Evolutionary conservation across 2,797 vertebrate species (phyloP).

Genomic region (Malurus splendens): DNA sequence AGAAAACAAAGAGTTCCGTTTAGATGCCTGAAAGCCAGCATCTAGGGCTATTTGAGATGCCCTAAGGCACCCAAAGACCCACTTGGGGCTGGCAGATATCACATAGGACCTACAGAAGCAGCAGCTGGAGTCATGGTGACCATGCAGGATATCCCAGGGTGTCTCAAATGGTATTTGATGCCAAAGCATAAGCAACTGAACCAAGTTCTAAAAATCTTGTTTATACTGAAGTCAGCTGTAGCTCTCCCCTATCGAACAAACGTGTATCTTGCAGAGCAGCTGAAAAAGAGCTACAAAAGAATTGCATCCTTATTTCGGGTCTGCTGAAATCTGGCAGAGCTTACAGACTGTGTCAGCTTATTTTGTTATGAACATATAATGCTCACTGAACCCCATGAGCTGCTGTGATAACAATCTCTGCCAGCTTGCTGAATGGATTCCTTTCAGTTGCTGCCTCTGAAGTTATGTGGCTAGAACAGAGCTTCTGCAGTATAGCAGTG

Average conservation of each 20-base stretch:
- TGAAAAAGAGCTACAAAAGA: conserved; percentile 14
- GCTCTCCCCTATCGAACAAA: not conserved
- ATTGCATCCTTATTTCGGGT: not conserved
- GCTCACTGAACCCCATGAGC: conserved; percentile 34
- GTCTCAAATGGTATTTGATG: not conserved
- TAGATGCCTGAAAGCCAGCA: not conserved
- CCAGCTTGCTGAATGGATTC: conserved; percentile 48
- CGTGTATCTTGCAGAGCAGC: not conserved
- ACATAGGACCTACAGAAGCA: not conserved
- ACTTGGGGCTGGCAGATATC: not conserved
- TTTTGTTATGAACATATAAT: conserved; percentile 34
- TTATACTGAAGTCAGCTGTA: not conserved
- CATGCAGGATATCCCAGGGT: not conserved
- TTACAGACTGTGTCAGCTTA: conserved; percentile 31
- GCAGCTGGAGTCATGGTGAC: not conserved
- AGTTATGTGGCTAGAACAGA: not conserved
- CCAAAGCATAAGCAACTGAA: not conserved
- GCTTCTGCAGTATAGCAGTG: not conserved
- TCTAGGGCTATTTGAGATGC: not conserved
- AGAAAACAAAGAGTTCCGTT: conserved; percentile 45
- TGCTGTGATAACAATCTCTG: conserved; percentile 47
- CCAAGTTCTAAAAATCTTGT: not conserved
- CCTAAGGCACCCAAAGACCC: conserved; percentile 22
- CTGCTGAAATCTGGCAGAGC: conserved; percentile 23
- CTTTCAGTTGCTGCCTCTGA: conserved; percentile 44